These are phyloP conservation scores for Chelonia mydas DNA, from an alignment of 2,797 vertebrate species.

Conservation along the genomic window DNA sequence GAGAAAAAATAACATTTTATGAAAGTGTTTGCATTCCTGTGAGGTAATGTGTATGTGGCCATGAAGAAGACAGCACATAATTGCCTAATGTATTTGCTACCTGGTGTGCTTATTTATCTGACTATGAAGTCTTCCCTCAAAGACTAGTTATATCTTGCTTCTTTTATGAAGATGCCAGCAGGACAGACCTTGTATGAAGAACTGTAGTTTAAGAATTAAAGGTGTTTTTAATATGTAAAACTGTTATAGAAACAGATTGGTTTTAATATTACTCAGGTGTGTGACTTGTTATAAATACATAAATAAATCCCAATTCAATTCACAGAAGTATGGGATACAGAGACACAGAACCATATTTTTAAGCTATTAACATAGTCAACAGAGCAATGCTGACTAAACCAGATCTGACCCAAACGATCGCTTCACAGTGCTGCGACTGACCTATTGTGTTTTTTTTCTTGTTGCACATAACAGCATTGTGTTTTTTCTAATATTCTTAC, in stretches of 20 bases:
- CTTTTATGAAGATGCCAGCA: constrained; percentile 9
- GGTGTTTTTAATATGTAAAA: neutral
- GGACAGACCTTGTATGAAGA: constrained; percentile 14
- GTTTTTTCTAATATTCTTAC: neutral
- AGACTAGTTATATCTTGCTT: neutral
- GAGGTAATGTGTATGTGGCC: neutral
- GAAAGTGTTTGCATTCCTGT: neutral
- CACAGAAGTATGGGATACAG: neutral
- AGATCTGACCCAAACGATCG: neutral
- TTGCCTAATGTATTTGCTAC: neutral
- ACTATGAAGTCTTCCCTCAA: neutral
- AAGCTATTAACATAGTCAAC: neutral
- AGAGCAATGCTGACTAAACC: neutral
- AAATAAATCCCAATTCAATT: neutral
- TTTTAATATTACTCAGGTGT: neutral
- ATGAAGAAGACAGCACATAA: neutral
- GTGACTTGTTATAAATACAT: neutral
- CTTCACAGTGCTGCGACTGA: neutral
- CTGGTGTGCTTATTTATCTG: neutral
- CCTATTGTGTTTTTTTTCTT: neutral
- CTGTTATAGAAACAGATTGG: neutral
- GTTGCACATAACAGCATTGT: neutral
- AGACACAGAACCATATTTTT: neutral
- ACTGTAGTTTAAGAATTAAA: constrained; percentile 4
- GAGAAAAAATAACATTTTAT: neutral